Conservation (phyloP, 2,113 vertebrate genomes). For the Corvus moneduloides region DNA sequence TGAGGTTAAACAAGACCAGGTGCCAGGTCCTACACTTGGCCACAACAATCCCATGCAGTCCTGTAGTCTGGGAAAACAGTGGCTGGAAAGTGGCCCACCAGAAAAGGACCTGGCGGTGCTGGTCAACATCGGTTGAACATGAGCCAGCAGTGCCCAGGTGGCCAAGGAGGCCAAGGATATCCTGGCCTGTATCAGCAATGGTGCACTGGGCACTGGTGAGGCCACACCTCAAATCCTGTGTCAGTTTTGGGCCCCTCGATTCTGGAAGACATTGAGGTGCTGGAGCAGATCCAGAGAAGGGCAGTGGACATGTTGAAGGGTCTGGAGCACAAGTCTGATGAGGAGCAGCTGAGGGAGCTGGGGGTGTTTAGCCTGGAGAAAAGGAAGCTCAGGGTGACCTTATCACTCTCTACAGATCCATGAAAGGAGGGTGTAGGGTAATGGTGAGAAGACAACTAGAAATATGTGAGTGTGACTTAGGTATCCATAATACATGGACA, state of each 20-base stretch:
- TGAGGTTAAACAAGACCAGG: neutral
- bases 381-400: neutral
- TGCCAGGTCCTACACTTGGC: neutral
- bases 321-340: neutral
- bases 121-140: neutral
- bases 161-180: neutral
- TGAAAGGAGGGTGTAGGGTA: neutral
- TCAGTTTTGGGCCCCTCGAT: neutral
- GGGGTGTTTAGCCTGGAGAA: neutral
- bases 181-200: neutral
- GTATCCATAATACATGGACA: neutral
- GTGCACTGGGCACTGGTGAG: no score
- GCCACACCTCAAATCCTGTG: neutral
- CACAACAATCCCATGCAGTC: no score
- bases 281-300: neutral
- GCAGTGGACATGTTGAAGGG: no score
- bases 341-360: neutral
- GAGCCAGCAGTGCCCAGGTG: neutral
- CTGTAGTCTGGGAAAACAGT: neutral
- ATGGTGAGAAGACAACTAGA: neutral
- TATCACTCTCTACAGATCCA: fast-evolving
- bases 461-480: neutral
- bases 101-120: neutral
- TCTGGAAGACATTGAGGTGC: neutral
- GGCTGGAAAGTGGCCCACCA: neutral